Percentiles rank a stretch among this genome's conserved stretches.
These are phyloP conservation scores for Drosophila dunni DNA, from an alignment of 1,140 invertebrate species.

Conservation along the genomic window DNA sequence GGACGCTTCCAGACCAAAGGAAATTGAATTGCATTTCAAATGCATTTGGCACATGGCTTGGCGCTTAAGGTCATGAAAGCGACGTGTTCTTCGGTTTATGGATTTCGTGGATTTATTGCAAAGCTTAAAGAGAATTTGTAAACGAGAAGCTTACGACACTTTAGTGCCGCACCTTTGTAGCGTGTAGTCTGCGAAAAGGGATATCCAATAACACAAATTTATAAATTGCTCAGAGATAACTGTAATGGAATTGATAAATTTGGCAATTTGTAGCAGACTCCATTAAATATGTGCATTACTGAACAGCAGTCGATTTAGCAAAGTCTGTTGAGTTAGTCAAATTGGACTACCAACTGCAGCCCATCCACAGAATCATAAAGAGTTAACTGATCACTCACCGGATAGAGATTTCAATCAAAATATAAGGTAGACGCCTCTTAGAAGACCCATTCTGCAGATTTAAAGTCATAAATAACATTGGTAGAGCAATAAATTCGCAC, in stretches of 20 bases:
- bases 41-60: constrained; percentile 58
- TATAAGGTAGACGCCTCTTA: too few species aligned
- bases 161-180: constrained; percentile 1
- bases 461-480: too few species aligned
- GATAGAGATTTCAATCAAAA: too few species aligned
- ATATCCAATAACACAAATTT: neutral
- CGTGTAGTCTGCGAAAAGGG: neutral
- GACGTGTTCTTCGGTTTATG: constrained; percentile 27
- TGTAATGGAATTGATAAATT: neutral
- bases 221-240: neutral
- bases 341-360: too few species aligned
- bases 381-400: too few species aligned
- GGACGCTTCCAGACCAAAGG: constrained; percentile 41
- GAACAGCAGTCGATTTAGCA: too few species aligned
- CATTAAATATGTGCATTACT: too few species aligned
- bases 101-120: constrained; percentile 44
- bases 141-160: constrained; percentile 11
- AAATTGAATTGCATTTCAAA: constrained; percentile 79
- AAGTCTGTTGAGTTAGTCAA: too few species aligned
- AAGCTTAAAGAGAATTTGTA: constrained; percentile 42
- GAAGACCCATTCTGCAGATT: too few species aligned
- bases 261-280: too few species aligned
- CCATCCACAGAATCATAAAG: too few species aligned
- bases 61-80: constrained; percentile 19
- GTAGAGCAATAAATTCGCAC: too few species aligned